Conservation (phyloP, 2,888 invertebrate species). For the Loripinus fragilis region DNA sequence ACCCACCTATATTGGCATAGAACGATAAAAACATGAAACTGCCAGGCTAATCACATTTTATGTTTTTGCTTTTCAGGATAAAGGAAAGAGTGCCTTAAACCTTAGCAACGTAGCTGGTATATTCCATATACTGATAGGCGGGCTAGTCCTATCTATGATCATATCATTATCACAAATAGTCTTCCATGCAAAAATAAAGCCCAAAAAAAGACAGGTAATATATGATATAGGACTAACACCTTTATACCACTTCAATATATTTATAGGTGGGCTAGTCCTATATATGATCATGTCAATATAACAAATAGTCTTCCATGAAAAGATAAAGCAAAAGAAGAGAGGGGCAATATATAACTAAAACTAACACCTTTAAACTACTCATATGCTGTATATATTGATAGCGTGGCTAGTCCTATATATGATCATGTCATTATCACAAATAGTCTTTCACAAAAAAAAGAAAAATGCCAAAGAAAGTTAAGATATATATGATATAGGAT, state of each 20-base stretch:
- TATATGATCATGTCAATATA: conserved; percentile 96
- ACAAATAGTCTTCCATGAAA: conserved; percentile 85
- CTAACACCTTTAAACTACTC: no score
- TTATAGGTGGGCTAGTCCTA: conserved; percentile 95
- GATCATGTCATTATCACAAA: no score
- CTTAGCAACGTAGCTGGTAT: conserved; percentile 99
- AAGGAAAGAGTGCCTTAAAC: conserved; percentile 88
- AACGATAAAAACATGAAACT: no score
- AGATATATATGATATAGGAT: no score
- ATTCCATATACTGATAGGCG: conserved; percentile 98
- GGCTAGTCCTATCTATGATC: conserved; percentile 94
- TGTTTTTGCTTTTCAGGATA: conserved; percentile 86
- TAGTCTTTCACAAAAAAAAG: no score
- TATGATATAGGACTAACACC: no score
- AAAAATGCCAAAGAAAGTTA: no score
- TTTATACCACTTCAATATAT: conserved; percentile 99
- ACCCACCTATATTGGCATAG: no score
- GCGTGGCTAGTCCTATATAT: no score
- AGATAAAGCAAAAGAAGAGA: conserved; percentile 29
- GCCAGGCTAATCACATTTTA: no score
- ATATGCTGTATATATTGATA: no score
- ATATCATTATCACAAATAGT: conserved; percentile 92
- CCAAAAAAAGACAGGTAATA: conserved; percentile 34
- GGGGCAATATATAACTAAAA: conserved; percentile 41
- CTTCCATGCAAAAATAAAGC: conserved; percentile 48